Evolutionary conservation across 2,797 vertebrate species (phyloP), one percentile per base, ranked within the genome.

Genomic region (Meda fulgida): DNA sequence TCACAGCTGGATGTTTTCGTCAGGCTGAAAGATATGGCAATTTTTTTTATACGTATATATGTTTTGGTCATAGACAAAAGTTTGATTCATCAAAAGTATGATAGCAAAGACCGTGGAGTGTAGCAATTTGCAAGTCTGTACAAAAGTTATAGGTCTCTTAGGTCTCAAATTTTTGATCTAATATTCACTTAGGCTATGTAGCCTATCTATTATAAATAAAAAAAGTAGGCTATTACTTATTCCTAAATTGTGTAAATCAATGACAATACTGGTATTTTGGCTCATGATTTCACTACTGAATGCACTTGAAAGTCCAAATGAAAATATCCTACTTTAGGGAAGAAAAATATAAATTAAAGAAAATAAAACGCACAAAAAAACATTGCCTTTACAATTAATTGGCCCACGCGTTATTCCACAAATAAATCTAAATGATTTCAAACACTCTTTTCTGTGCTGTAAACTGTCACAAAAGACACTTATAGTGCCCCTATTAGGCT

Each of bases 1-100:
- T 79, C 83, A 71, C 83, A 85, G 83, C 83, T 78, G 83, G 83
- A 79, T 79, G 65, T 70, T 80, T 70, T 72, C 36, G 51, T 72
- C 53, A 72, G 29, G 71, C 66, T 70, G 34, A 72, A 73, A 82
- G 43, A 71, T 63, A 38, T 71, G 34, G 31, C 9, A 43, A 14
- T 19, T 69, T 51, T 67, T 78, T 58, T 43, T 43, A 38, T 38
- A 38, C n/a, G 4, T 48, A 0, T 67, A 29, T 67, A 55, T 36
- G 7, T 55, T 84, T 34, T 26, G 36, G 60, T 78, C 18, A 77
- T 78, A 67, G 26, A 2, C 73, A 38, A 65, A 77, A 77, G 60
- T 77, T 46, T 75, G 40, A 82, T 63, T 82, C 38, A 82, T 46
- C 69, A 65, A 63, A 78, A 65, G 40, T 36, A 36, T 36, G 63